Conservation (phyloP, 2,113 vertebrate species). For the Chrysemys picta region DNA sequence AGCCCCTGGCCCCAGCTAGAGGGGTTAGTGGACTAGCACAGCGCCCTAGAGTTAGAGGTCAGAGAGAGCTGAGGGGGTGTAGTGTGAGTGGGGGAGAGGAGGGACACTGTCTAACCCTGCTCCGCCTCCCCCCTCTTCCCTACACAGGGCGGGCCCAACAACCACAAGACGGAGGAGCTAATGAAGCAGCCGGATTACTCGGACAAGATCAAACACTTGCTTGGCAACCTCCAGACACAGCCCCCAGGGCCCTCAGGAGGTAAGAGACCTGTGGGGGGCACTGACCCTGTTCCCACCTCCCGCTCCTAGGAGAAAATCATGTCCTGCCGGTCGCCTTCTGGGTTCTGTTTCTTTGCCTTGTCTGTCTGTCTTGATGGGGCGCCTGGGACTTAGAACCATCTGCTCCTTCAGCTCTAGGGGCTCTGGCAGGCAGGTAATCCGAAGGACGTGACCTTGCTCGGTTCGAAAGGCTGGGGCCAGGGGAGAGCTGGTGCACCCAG, state of each 20-base stretch:
- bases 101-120: neutral
- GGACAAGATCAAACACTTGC: slow-evolving; percentile 91
- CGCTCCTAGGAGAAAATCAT: neutral
- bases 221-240: slow-evolving; percentile 81
- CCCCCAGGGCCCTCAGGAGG: slow-evolving; percentile 42
- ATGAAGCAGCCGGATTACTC: slow-evolving; percentile 94
- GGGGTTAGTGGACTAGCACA: neutral
- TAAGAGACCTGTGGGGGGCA: neutral
- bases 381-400: neutral
- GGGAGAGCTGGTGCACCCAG: neutral
- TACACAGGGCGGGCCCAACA: slow-evolving; percentile 83
- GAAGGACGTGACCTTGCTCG: neutral
- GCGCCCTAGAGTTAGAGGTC: neutral
- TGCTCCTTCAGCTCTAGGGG: neutral
- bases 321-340: neutral
- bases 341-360: neutral
- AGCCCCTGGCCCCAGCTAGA: neutral
- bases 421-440: neutral
- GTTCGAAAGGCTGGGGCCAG: neutral
- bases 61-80: neutral
- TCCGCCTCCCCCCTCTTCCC: neutral
- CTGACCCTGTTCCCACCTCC: neutral
- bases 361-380: neutral
- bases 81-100: neutral
- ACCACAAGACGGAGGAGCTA: slow-evolving; percentile 90